A percentile compares a stretch with the other conserved stretches of the same genome.
phyloP scores from a whole-genome alignment of 2,113 vertebrate species.

The Neolamprologus kungweensis region DNA sequence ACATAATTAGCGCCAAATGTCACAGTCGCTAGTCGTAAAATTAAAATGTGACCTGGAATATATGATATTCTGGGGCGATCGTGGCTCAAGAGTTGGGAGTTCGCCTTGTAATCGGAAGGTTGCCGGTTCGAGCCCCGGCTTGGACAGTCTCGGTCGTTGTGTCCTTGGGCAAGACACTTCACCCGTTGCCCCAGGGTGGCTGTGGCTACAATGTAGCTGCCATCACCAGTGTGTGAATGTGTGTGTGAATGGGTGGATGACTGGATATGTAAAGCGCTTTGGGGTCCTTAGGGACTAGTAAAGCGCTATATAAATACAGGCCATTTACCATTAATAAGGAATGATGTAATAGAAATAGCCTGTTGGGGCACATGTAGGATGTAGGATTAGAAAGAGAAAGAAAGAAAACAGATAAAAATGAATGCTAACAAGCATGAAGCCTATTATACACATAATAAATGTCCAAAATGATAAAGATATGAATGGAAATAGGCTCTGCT shows the following conservation, averaged over 20 bases:
- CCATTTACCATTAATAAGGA: neutral
- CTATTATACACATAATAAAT: neutral
- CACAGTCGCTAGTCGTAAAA: neutral
- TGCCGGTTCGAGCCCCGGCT: too few species aligned
- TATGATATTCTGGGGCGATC: neutral
- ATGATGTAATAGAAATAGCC: neutral
- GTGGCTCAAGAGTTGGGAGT: too few species aligned
- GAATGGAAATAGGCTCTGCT: neutral
- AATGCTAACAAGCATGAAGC: neutral
- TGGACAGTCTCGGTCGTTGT: too few species aligned
- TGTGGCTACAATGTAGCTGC: too few species aligned
- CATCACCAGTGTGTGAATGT: too few species aligned
- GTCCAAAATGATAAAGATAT: neutral
- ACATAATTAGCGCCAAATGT: neutral
- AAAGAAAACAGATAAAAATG: neutral
- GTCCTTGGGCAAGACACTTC: too few species aligned
- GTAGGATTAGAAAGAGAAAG: neutral
- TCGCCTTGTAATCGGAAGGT: too few species aligned
- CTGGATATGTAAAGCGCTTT: too few species aligned
- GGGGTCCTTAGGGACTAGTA: too few species aligned
- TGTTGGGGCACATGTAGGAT: neutral
- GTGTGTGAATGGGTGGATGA: too few species aligned
- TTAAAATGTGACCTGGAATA: neutral
- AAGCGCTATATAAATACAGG: too few species aligned
- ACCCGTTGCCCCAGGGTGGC: too few species aligned